Evolutionary conservation across 2,113 vertebrate species (phyloP), one percentile per base, ranked within the genome.

Genomic region (Mustela lutreola): DNA sequence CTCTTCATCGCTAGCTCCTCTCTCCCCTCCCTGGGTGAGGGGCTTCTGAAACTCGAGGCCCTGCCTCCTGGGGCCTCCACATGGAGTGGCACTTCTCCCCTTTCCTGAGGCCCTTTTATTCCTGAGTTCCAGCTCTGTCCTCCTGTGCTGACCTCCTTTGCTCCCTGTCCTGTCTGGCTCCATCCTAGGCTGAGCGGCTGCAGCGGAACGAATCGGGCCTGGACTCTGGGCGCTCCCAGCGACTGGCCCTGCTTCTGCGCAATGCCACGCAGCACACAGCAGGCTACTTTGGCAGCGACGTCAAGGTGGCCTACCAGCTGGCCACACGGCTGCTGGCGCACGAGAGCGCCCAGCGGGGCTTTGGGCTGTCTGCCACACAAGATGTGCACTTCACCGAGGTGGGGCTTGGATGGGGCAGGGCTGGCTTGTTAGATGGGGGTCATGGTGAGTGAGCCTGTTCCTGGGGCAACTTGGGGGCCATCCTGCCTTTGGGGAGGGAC

Each of bases 361-460:
- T 99, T 94, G 99, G 98, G 91, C 99, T 99, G 21, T 99, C 99
- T 0, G 99, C 99, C 86, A 99, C 99, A 0, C 99, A 99, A 98
- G 99, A 99, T 0, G 99, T 99, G 71, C 99, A 99, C 97, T 99
- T 99, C 98, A 99, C 99, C 0, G 99, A 99, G 99, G 99, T 99
- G 97, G 62, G 95, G 9, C n/a, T 92, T 62, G 22, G 39, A 36
- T 48, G 11, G 28, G 39, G 86, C 62, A 28, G 33, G 79, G 82
- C 45, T 45, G 75, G 73, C 42, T 56, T 53, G 42, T 42, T 26
- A 22, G 92, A 15, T 56, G 91, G 89, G 92, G 65, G 70, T 75
- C 65, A 22, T 9, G 1, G 70, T 73, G 81, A 81, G 28, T 31
- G 39, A 73, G 73, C 53, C 10, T 16, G 42, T 24, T 60, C 83